Base-by-base conservation (phyloP, 1,140 invertebrate genomes). In the Cotesia vestalis region DNA sequence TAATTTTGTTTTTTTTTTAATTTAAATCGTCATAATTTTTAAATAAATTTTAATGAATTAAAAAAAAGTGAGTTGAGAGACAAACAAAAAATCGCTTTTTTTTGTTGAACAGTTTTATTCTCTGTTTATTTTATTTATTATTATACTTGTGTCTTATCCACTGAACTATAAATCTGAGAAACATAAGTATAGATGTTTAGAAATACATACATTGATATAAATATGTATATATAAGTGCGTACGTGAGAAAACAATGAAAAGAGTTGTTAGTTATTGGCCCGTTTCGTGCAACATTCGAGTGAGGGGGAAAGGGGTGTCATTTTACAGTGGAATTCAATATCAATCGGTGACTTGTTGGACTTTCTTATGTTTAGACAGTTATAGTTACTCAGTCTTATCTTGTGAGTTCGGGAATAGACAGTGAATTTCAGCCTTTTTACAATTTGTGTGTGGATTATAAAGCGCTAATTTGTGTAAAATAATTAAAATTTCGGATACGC, bases 321-420 rank as follows among this genome's bases (percentile, higher is more conserved):
- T 55, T 55, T 55, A 55, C 52, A 55, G 52, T 55, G 52, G 52
- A 3, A 55, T 55, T 12, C 52, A 55, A 55, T 55, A 55, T 55
- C 52, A 12, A 55, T 55, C 52, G 52, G 52, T 55, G 11, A 55
- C 52, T 55, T 55, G 52, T n/a, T 55, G 52, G 52, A 55, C 52
- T 55, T 55, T 17, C 52, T 55, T 55, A 55, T 55, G 52, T 55
- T n/a, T 55, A 55, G 52, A 55, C 52, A 55, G 52, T 55, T 55
- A 40, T 17, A n/a, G n/a, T n/a, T n/a, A 17, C n/a, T 17, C 6
- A 59, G 55, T 59, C 55, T 14, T 8, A 55, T 20, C 55, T 59
- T 17, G 1, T 59, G 55, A 59, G 55, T 20, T 59, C 55, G 55
- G 6, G 55, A 59, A 8, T 3, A 20, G 6, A 59, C 55, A 59